A percentile compares a stretch with the other conserved stretches of the same genome.
These are phyloP conservation scores for Globia sparganii DNA, from an alignment of 2,888 invertebrate genomes.

Conservation along the genomic window DNA sequence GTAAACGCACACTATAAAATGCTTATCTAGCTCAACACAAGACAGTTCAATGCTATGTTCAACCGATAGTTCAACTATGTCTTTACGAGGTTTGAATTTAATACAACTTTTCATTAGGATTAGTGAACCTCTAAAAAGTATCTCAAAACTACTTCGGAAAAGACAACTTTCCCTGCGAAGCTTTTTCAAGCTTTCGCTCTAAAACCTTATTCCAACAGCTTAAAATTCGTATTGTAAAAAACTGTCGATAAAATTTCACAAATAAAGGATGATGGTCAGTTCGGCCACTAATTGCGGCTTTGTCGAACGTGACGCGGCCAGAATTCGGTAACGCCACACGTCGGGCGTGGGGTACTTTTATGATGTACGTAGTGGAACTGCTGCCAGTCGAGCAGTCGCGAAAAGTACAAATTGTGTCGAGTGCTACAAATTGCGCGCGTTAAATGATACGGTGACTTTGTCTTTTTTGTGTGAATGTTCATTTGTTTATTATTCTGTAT, in stretches of 20 bases:
- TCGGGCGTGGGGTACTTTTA: slow-evolving; percentile 2
- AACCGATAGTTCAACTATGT: no score
- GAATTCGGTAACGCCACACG: slow-evolving; percentile 5
- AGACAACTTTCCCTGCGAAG: neutral
- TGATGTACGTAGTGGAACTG: slow-evolving; percentile 7
- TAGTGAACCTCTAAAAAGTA: neutral
- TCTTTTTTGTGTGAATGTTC: slow-evolving; percentile 1
- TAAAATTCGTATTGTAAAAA: slow-evolving; percentile 43
- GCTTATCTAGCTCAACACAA: no score
- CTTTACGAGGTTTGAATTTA: no score
- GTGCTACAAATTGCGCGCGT: slow-evolving; percentile 38
- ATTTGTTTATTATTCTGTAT: slow-evolving; percentile 24
- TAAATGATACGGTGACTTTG: slow-evolving; percentile 38
- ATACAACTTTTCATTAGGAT: no score
- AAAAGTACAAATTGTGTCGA: slow-evolving; percentile 44
- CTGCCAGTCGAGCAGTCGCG: neutral
- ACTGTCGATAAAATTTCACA: slow-evolving; percentile 40
- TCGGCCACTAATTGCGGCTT: slow-evolving; percentile 58
- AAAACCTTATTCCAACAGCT: slow-evolving; percentile 17
- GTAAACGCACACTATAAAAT: no score
- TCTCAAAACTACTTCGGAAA: neutral
- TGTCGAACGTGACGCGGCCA: slow-evolving; percentile 43
- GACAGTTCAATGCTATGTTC: no score
- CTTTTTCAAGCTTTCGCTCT: neutral
- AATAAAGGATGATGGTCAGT: slow-evolving; percentile 28